Percentiles rank a stretch among this genome's conserved stretches.
Evolutionary conservation across 2,888 invertebrate species (phyloP).

Genomic region (Drosophila subsilvestris): DNA sequence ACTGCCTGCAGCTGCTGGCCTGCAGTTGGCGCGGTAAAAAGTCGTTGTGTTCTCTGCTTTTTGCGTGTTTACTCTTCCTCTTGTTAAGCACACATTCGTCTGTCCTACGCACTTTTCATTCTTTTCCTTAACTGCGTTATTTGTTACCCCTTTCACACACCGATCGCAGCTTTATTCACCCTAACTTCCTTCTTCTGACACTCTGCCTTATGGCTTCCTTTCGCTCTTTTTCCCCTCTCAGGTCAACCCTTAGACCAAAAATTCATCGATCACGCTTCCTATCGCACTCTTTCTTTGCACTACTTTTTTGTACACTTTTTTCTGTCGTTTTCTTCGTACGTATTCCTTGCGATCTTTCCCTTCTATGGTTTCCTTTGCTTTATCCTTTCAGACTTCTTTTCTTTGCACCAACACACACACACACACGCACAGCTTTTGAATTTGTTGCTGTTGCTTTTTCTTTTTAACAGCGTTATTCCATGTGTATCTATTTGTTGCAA

Average conservation of each 20-base stretch:
- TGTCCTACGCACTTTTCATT: neutral
- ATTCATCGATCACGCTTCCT: neutral
- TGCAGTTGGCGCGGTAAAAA: neutral
- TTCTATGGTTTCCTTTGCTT: neutral
- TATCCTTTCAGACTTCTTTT: too few species aligned
- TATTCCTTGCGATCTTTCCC: neutral
- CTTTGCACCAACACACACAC: neutral
- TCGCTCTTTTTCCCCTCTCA: neutral
- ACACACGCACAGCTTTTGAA: neutral
- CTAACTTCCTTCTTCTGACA: neutral
- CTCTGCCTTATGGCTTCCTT: neutral
- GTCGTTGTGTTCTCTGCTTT: neutral
- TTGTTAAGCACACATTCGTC: too few species aligned
- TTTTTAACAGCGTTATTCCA: neutral
- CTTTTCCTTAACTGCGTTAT: neutral
- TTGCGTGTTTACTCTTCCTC: neutral
- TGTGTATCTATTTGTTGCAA: slow-evolving; percentile 35
- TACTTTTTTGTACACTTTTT: too few species aligned
- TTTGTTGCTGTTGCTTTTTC: neutral
- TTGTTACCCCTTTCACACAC: neutral
- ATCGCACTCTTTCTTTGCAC: neutral
- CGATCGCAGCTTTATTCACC: neutral
- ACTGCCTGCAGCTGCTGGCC: neutral
- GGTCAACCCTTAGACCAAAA: neutral
- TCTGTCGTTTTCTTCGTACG: neutral